Percentiles rank a stretch among this genome's conserved stretches.
Conservation (phyloP, 2,888 invertebrate genomes). For the Luperina nickerlii region DNA sequence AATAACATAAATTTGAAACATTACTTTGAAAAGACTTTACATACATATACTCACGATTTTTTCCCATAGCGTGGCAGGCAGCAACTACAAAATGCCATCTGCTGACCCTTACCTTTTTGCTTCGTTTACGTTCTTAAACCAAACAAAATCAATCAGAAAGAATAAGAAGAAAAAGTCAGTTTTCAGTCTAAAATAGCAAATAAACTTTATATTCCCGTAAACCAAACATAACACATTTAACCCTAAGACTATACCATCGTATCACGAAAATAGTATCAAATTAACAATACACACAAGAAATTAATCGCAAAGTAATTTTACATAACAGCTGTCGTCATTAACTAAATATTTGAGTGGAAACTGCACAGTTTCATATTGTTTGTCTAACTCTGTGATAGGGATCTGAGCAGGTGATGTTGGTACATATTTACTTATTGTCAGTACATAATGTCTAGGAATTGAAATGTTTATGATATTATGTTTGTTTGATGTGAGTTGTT, state of each 20-base stretch:
- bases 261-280: conserved; percentile 26
- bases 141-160: too few species aligned
- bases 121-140: too few species aligned
- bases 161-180: too few species aligned
- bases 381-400: conserved; percentile 29
- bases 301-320: conserved; percentile 41
- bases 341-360: conserved; percentile 57
- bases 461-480: conserved; percentile 22
- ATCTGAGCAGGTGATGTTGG: conserved; percentile 37
- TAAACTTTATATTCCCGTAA: not conserved
- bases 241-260: not conserved
- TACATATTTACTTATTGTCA: conserved; percentile 50
- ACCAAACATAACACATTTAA: not conserved
- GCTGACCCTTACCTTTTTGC: too few species aligned
- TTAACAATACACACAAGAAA: conserved; percentile 27
- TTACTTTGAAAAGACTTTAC: not conserved
- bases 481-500: conserved; percentile 23
- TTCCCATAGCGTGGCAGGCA: too few species aligned
- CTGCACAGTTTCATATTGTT: conserved; percentile 33
- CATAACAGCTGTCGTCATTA: conserved; percentile 40
- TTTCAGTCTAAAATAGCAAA: not conserved
- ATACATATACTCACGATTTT: not conserved
- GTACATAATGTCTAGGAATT: conserved; percentile 34
- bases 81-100: too few species aligned
- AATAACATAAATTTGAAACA: too few species aligned